A percentile compares a stretch with the other conserved stretches of the same genome.
Evolutionary conservation across 2,797 vertebrate genomes (phyloP).

Genomic region (Chloroceryle inda): DNA sequence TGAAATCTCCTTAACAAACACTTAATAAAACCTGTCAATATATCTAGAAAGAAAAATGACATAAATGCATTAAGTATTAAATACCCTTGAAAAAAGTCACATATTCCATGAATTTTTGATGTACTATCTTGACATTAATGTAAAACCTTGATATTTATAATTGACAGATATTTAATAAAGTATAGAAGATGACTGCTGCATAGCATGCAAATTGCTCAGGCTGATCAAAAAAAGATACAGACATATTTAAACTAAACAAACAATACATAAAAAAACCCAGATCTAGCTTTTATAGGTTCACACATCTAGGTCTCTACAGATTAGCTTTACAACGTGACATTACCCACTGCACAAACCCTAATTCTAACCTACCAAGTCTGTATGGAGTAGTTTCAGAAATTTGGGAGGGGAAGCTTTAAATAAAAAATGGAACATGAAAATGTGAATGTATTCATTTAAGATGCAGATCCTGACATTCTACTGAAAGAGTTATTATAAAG

Average conservation of each 20-base stretch:
- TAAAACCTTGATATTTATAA: conserved; percentile 91
- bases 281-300: conserved; percentile 69
- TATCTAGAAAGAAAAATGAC: conserved; percentile 86
- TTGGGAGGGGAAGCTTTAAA: conserved; percentile 66
- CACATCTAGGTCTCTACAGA: conserved; percentile 43
- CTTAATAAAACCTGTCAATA: conserved; percentile 91
- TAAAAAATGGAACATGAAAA: conserved; percentile 66
- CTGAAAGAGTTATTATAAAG: conserved; percentile 62
- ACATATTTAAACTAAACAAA: conserved; percentile 77
- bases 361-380: conserved; percentile 47
- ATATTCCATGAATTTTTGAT: conserved; percentile 91
- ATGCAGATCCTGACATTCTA: conserved; percentile 62
- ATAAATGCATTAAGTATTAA: conserved; percentile 90
- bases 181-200: conserved; percentile 78
- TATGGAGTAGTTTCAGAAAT: conserved; percentile 59
- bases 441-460: conserved; percentile 56
- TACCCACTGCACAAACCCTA: conserved; percentile 34
- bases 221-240: conserved; percentile 75
- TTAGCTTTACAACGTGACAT: conserved; percentile 57
- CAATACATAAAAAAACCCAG: conserved; percentile 29
- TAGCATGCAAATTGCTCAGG: conserved; percentile 78
- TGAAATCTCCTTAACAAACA: conserved; percentile 87
- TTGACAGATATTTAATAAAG: conserved; percentile 92
- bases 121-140: conserved; percentile 90
- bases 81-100: conserved; percentile 87